phyloP scores from a whole-genome alignment of 2,113 vertebrate genomes.

The Gobius niger region DNA sequence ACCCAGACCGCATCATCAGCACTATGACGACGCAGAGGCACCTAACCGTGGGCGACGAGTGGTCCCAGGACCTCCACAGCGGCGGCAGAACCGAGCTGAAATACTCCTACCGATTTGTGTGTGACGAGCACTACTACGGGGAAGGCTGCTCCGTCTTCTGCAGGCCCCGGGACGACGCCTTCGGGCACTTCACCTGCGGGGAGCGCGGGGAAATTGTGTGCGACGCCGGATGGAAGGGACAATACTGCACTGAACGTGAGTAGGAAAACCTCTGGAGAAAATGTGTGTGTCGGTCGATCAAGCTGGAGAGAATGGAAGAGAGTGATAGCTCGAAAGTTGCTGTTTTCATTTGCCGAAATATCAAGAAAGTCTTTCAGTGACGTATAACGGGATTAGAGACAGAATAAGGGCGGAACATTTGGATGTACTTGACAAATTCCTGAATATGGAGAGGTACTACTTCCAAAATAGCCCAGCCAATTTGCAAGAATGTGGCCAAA shows the following conservation, averaged over 20 bases:
- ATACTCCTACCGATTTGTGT: slow-evolving; percentile 96
- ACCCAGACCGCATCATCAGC: slow-evolving; percentile 92
- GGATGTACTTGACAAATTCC: not conserved
- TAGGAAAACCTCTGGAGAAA: slow-evolving; percentile 15
- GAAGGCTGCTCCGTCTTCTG: slow-evolving; percentile 95
- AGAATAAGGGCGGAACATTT: not conserved
- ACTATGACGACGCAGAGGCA: slow-evolving; percentile 93
- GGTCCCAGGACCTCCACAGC: slow-evolving; percentile 96
- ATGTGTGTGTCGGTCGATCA: not conserved
- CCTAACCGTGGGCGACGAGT: slow-evolving; percentile 92
- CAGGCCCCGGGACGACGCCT: slow-evolving; percentile 91
- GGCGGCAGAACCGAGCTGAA: slow-evolving; percentile 89
- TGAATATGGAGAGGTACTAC: not conserved
- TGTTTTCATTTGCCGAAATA: not conserved
- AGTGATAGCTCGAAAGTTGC: not conserved
- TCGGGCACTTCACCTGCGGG: slow-evolving; percentile 96
- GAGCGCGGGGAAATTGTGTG: slow-evolving; percentile 95
- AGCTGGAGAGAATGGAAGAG: not conserved
- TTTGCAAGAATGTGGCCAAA: not conserved
- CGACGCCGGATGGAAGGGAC: slow-evolving; percentile 94
- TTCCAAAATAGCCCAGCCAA: not conserved
- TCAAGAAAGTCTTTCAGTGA: not conserved
- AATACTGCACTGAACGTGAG: slow-evolving; percentile 97
- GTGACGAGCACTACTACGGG: slow-evolving; percentile 95
- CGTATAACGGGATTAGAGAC: not conserved